phyloP scores from a whole-genome alignment of 2,888 invertebrate genomes.

The Biston betularia region DNA sequence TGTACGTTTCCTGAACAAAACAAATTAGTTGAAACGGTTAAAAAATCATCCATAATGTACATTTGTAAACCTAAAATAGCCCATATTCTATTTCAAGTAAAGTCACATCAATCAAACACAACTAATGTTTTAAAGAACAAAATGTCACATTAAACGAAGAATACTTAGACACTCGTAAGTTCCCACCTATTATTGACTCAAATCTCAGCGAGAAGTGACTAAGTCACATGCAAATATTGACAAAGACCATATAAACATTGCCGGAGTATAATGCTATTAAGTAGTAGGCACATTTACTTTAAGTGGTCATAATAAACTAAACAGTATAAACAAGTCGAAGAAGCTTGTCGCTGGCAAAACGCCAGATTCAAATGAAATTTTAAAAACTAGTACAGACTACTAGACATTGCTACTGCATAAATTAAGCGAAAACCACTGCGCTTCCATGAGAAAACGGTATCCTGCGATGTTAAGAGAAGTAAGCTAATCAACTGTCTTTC shows the following conservation, averaged over 20 bases:
- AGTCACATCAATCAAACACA: no score
- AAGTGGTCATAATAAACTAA: conserved; percentile 50
- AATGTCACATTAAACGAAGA: conserved; percentile 21
- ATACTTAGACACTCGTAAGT: conserved; percentile 2
- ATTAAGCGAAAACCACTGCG: conserved; percentile 18
- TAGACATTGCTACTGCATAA: conserved; percentile 31
- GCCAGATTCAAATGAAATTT: conserved; percentile 59
- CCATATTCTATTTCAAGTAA: no score
- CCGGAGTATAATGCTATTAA: conserved; percentile 52
- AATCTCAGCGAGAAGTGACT: conserved; percentile 28
- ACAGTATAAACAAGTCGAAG: conserved; percentile 54
- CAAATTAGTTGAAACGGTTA: no score
- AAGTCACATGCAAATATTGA: conserved; percentile 34
- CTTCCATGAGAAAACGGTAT: conserved; percentile 9
- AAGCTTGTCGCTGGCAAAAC: conserved; percentile 53
- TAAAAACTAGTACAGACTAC: conserved; percentile 47
- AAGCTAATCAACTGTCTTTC: conserved; percentile 3
- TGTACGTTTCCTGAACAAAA: no score
- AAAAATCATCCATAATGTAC: no score
- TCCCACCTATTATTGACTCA: conserved; percentile 22
- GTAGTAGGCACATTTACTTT: conserved; percentile 40
- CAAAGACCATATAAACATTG: conserved; percentile 44
- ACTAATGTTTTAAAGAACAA: background rate
- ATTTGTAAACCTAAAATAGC: no score
- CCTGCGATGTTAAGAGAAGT: background rate